Evolutionary conservation across 2,888 invertebrate species (phyloP).

Genomic region (Hypomecis punctinalis): DNA sequence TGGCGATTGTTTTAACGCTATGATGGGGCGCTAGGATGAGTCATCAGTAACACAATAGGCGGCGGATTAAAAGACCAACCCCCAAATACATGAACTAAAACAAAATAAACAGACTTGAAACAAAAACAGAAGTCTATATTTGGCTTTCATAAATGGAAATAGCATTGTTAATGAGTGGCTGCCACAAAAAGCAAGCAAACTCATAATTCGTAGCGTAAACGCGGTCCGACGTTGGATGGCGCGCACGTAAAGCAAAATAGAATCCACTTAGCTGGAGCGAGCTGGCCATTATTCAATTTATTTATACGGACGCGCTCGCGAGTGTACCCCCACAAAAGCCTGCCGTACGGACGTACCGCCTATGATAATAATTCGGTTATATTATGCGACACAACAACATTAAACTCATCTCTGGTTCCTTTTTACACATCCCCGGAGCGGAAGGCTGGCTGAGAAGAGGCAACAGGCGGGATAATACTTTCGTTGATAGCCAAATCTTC

Average conservation of each 20-base stretch:
- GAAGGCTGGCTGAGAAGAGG: constrained; percentile 15
- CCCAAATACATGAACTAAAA: neutral
- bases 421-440: constrained; percentile 18
- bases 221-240: constrained; percentile 52
- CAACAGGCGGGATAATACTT: constrained; percentile 15
- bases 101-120: constrained; percentile 11
- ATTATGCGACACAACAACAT: constrained; percentile 28
- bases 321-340: constrained; percentile 58
- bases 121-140: constrained; percentile 11
- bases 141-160: constrained; percentile 37
- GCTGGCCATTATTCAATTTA: constrained; percentile 80
- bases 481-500: constrained; percentile 3
- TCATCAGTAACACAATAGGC: neutral
- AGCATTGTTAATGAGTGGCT: constrained; percentile 48
- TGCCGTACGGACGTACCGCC: constrained; percentile 50
- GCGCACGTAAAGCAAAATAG: constrained; percentile 72
- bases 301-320: constrained; percentile 61
- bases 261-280: constrained; percentile 74
- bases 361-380: constrained; percentile 36
- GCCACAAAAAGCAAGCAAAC: constrained; percentile 45
- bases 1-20: too few relatives aligned
- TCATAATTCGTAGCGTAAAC: constrained; percentile 53
- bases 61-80: neutral
- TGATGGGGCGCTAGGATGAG: too few relatives aligned
- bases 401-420: constrained; percentile 24